phyloP scores from a whole-genome alignment of 2,888 invertebrate genomes.

The Ashinkailepas kermadecensis region DNA sequence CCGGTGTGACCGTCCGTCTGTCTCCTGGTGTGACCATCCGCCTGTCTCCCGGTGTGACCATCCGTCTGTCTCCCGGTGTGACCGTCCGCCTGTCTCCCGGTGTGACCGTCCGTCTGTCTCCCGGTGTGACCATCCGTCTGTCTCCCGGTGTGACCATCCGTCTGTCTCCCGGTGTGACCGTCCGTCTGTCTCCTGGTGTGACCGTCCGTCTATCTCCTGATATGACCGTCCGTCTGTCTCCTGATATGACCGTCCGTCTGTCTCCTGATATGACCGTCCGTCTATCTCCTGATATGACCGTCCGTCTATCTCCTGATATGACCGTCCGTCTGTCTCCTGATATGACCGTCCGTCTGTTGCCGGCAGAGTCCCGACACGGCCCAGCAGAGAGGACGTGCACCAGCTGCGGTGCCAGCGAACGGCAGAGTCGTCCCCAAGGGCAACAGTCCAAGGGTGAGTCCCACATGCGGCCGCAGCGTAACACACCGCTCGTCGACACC shows the following conservation, averaged over 20 bases:
- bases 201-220: conserved; percentile 3
- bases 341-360: too few relatives aligned
- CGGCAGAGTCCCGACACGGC: too few relatives aligned
- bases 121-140: not conserved
- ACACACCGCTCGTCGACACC: too few relatives aligned
- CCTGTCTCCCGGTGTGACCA: not conserved
- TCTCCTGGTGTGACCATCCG: conserved; percentile 18
- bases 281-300: not conserved
- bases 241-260: not conserved
- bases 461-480: too few relatives aligned
- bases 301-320: not conserved
- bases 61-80: not conserved
- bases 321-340: not conserved
- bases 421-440: too few relatives aligned
- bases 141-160: not conserved
- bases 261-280: not conserved
- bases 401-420: too few relatives aligned
- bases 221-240: too few relatives aligned
- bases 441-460: too few relatives aligned
- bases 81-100: not conserved
- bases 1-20: conserved; percentile 19
- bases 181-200: not conserved
- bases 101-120: too few relatives aligned
- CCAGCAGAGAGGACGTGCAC: too few relatives aligned
- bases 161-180: conserved; percentile 11